Evolutionary conservation across 2,888 invertebrate species (phyloP), one percentile per base, ranked within the genome.

Genomic region (Chrysodeixis includens): DNA sequence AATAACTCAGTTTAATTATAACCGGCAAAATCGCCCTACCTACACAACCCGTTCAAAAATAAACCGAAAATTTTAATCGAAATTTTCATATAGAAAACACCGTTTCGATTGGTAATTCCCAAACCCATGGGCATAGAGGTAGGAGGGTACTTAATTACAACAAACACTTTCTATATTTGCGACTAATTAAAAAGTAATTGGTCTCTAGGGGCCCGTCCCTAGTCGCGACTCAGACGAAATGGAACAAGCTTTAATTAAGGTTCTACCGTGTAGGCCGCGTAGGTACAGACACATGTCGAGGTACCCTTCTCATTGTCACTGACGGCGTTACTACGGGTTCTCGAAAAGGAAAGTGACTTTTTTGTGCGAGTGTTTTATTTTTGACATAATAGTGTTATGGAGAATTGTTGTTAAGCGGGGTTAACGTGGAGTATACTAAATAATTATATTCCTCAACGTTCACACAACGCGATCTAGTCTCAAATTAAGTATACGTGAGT

Each of bases 231-330:
- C 83, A 82, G 84, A 79, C 80, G 83, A 82, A 89, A 90, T 88
- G 89, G 88, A 89, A 88, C 88, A 86, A 80, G 83, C 89, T 87
- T 91, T 92, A 91, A 92, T 92, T 92, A 91, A 90, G 87, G 87
- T 70, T 80, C 74, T 78, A 79, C 76, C 78, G 71, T 46, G 18
- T 16, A 71, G 74, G 77, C 68, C 66, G 78, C n/a, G n/a, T n/a
- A n/a, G n/a, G n/a, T n/a, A n/a, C 76, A 84, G 86, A 85, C 85
- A 83, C 85, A 79, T 86, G 87, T 87, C 82, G 83, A 75, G 80
- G 62, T 84, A 90, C 91, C 91, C 91, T 90, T 86, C 85, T 91
- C 90, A 90, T 82, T 87, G 87, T 84, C 78, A 78, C 83, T 84
- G 88, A 89, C 86, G 84, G 56, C 65, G 44, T 22, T 71, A 59